Conservation (phyloP, 2,888 invertebrate species). For the Phlogophora meticulosa region DNA sequence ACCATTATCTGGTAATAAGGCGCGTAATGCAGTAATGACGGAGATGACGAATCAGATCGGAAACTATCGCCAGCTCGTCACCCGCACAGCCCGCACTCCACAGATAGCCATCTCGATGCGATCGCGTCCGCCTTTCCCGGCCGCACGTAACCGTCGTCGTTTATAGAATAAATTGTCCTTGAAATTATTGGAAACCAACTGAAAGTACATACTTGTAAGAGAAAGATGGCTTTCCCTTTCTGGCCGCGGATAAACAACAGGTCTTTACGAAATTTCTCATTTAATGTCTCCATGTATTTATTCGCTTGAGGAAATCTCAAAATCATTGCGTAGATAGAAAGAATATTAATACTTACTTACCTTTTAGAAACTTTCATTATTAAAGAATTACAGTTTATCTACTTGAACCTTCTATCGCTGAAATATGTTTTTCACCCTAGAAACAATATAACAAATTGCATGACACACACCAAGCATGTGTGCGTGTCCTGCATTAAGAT, state of each 20-base stretch:
- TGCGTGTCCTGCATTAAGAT: conserved; percentile 21
- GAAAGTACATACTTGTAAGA: conserved; percentile 22
- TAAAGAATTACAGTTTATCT: not conserved
- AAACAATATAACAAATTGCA: conserved; percentile 7
- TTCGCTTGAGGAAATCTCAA: conserved; percentile 1
- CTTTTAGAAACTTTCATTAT: too few species aligned
- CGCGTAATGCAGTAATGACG: conserved; percentile 64
- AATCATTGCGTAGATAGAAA: not conserved
- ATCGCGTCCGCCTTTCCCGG: conserved; percentile 66
- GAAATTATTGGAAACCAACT: conserved; percentile 64
- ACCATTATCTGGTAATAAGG: conserved; percentile 59
- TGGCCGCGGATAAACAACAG: conserved; percentile 18
- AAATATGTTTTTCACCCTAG: too few species aligned
- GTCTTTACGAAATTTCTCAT: conserved; percentile 3
- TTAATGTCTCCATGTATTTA: not conserved
- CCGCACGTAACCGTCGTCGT: conserved; percentile 58
- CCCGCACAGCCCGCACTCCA: conserved; percentile 43
- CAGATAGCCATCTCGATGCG: conserved; percentile 64
- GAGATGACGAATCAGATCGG: conserved; percentile 69
- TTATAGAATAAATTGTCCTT: conserved; percentile 66
- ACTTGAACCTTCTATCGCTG: too few species aligned
- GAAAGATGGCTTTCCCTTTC: conserved; percentile 45
- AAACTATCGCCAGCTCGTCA: conserved; percentile 64
- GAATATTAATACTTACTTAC: too few species aligned
- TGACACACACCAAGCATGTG: conserved; percentile 7